These are phyloP conservation scores for Marronus borbonicus DNA, from an alignment of 2,888 invertebrate species.

Conservation along the genomic window DNA sequence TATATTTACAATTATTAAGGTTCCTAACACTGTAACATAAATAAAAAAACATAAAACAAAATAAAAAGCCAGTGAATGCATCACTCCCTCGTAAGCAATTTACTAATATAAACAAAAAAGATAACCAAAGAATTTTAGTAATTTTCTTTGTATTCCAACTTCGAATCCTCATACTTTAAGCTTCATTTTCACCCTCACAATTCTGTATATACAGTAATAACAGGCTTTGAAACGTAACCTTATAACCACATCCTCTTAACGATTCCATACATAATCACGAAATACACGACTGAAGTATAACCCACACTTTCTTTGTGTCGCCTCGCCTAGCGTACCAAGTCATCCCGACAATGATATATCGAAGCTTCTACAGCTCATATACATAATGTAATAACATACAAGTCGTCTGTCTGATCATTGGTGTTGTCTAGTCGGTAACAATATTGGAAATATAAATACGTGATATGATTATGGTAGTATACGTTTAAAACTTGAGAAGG, in stretches of 20 bases:
- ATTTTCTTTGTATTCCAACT: neutral
- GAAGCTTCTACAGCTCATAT: slow-evolving; percentile 7
- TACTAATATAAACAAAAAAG: too few species aligned
- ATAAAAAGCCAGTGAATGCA: too few species aligned
- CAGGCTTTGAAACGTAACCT: neutral
- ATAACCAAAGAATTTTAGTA: too few species aligned
- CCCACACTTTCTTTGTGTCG: slow-evolving; percentile 42
- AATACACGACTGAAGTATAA: slow-evolving; percentile 4
- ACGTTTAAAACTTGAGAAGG: slow-evolving; percentile 5
- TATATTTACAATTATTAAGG: too few species aligned
- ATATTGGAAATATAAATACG: slow-evolving; percentile 1
- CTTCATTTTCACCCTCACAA: neutral
- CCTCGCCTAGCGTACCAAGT: slow-evolving; percentile 29
- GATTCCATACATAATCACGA: slow-evolving; percentile 24
- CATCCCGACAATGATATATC: slow-evolving; percentile 38
- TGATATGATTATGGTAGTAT: neutral
- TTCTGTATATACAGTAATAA: neutral
- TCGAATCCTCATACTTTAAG: neutral
- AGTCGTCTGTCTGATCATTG: slow-evolving; percentile 5
- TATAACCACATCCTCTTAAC: neutral
- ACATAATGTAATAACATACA: slow-evolving; percentile 13
- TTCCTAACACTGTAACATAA: too few species aligned
- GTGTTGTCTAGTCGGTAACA: neutral
- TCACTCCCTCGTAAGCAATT: too few species aligned
- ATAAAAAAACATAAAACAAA: too few species aligned